Percentiles rank a stretch among this genome's conserved stretches.
These are phyloP conservation scores for Sycophila texana DNA, from an alignment of 2,888 invertebrate species.

Conservation along the genomic window DNA sequence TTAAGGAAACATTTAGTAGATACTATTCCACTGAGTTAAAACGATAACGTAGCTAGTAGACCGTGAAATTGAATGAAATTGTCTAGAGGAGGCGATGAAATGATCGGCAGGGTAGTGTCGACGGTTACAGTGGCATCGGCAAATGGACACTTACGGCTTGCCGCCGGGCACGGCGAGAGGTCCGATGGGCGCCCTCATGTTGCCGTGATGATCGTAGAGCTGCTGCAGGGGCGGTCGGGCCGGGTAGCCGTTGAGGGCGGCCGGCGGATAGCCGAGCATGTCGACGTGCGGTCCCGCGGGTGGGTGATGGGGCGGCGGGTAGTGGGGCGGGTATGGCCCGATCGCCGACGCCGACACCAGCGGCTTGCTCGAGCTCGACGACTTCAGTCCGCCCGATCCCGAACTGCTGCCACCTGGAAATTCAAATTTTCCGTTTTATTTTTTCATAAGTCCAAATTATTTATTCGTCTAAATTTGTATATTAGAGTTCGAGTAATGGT, in stretches of 20 bases:
- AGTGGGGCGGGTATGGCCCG: conserved; percentile 74
- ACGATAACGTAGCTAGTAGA: no score
- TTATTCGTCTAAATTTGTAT: no score
- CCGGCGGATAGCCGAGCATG: conserved; percentile 78
- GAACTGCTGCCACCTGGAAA: conserved; percentile 77
- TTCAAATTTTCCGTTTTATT: conserved; percentile 12
- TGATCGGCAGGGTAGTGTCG: no score
- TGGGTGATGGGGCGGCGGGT: conserved; percentile 74
- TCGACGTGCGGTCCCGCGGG: conserved; percentile 74
- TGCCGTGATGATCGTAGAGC: conserved; percentile 82
- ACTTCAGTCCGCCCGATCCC: conserved; percentile 76
- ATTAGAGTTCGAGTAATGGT: no score
- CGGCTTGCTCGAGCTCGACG: conserved; percentile 77
- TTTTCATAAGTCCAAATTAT: no score
- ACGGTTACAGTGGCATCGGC: no score
- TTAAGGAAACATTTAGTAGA: no score
- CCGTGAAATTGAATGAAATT: no score
- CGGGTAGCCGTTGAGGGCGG: conserved; percentile 81
- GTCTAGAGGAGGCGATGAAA: no score
- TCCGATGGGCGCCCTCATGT: conserved; percentile 82
- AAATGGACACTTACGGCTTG: conserved; percentile 85
- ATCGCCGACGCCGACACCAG: conserved; percentile 73
- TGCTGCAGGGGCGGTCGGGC: conserved; percentile 80
- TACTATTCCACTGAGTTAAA: no score
- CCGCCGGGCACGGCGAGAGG: conserved; percentile 85